Evolutionary conservation across 2,888 invertebrate species (phyloP), one percentile per base, ranked within the genome.

Genomic region (Spicauda simplicius): DNA sequence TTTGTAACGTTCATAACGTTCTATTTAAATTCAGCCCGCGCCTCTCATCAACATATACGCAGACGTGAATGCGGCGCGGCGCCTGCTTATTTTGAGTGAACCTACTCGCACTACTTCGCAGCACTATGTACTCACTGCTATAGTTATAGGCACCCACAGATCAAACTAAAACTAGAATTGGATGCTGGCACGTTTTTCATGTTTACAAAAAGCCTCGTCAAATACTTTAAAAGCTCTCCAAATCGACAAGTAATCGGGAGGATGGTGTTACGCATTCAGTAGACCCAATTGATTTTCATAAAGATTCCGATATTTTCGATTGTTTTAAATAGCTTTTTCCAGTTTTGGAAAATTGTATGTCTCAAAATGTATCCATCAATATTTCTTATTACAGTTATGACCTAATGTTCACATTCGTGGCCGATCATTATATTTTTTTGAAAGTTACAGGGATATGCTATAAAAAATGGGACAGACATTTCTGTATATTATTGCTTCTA

Each of bases 51-150:
- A 20, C 48, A 11, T 57, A 66, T 20, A 45, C 59, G 65, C 20
- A 53, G 60, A 41, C 72, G 74, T 58, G 52, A 33, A 52, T 45
- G 69, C 69, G 73, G 76, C 77, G 77, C 75, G 54, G 19, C 57
- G 73, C 68, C 74, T 59, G 59, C 72, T 77, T 76, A 77, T 77
- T 79, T 75, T 74, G 71, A 72, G 71, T 30, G 53, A 67, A 64
- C 64, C 41, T 68, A 70, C 69, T 64, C 63, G 67, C 12, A 12
- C 37, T 54, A 59, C 69, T 64, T 25, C 55, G 58, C 68, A 37
- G 70, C 53, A 60, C 41, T 53, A 57, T 70, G 66, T 70, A 58
- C 45, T 45, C 33, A 37, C 18, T 54, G 10, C 53, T 65, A 45
- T 33, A 16, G 18, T 52, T 33, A 12, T 37, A 33, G 33, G 18